These are phyloP conservation scores for Lepus oiostolus DNA, from an alignment of 2,797 vertebrate species.

Conservation along the genomic window DNA sequence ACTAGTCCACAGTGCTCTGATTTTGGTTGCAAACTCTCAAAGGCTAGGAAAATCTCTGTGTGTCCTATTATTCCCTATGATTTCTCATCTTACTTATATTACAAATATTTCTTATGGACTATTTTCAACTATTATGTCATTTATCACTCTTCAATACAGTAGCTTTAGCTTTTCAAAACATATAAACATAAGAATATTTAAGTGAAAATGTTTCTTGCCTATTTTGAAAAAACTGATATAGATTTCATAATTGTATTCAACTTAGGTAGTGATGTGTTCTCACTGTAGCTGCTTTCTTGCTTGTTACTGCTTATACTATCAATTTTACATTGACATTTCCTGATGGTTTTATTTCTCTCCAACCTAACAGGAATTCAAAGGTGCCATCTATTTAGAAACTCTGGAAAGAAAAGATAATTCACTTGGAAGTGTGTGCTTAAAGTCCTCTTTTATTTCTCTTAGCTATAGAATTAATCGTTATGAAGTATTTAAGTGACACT, in stretches of 20 bases:
- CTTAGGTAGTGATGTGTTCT: neutral
- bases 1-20: too few relatives aligned
- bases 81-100: conserved; percentile 3
- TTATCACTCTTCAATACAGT: neutral
- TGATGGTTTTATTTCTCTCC: conserved; percentile 32
- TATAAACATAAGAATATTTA: neutral
- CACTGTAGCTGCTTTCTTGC: neutral
- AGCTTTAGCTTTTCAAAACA: neutral
- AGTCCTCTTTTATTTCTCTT: conserved; percentile 27
- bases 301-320: neutral
- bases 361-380: conserved; percentile 39
- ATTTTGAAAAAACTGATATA: neutral
- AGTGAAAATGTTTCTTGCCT: neutral
- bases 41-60: neutral
- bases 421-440: conserved; percentile 10
- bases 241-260: neutral
- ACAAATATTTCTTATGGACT: neutral
- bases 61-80: neutral
- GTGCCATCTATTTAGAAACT: conserved; percentile 23
- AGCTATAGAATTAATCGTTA: conserved; percentile 67
- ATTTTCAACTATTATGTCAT: neutral
- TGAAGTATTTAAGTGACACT: conserved; percentile 60
- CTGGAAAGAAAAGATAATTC: conserved; percentile 32
- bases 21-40: neutral
- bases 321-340: conserved; percentile 9